Evolutionary conservation across 2,888 invertebrate genomes (phyloP).

Genomic region (Cataglyphis cursor): DNA sequence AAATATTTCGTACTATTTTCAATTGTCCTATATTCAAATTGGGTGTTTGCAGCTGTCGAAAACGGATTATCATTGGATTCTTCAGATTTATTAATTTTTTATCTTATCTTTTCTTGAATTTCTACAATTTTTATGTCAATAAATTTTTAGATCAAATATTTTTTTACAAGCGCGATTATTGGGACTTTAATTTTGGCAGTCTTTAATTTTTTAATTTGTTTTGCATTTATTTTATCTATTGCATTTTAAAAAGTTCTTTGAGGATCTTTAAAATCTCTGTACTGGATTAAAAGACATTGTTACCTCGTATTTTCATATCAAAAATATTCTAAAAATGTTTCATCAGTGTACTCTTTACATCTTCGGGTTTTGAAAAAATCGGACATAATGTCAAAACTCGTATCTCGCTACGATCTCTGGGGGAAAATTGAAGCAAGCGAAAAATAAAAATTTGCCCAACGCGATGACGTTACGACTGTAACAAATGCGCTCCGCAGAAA

Average conservation of each 20-base stretch:
- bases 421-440: not conserved
- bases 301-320: not conserved
- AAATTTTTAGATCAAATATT: not conserved
- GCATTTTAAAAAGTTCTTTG: not conserved
- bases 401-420: conserved; percentile 15
- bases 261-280: not conserved
- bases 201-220: not conserved
- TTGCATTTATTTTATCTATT: not conserved
- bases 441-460: conserved; percentile 36
- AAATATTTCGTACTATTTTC: conserved; percentile 25
- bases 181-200: too few species aligned
- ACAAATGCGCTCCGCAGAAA: conserved; percentile 35
- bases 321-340: not conserved
- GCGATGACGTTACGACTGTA: conserved; percentile 9
- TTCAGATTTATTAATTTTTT: not conserved
- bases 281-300: not conserved
- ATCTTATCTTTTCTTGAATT: not conserved
- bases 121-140: not conserved
- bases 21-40: not conserved
- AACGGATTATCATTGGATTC: not conserved
- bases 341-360: not conserved
- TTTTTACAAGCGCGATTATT: not conserved
- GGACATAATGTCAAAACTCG: not conserved
- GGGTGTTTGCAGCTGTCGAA: conserved; percentile 1
- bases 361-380: not conserved